Evolutionary conservation across 2,113 vertebrate genomes (phyloP).

Genomic region (Mirounga angustirostris): DNA sequence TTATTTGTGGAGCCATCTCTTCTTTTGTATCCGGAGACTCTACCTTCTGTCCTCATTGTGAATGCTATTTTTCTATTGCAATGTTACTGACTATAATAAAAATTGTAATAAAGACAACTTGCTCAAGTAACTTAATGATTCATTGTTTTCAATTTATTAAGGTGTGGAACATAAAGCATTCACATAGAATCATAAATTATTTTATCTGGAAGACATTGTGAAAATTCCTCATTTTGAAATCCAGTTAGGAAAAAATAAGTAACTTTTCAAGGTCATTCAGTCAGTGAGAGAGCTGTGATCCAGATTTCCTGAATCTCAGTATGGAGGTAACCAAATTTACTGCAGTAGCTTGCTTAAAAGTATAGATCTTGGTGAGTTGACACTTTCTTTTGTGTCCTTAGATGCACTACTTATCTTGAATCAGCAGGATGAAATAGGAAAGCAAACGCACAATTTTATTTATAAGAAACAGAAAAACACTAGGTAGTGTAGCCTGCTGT

Average conservation of each 20-base stretch:
- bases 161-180: background rate
- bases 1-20: background rate
- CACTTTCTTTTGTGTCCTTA: background rate
- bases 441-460: conserved; percentile 28
- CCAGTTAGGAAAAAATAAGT: background rate
- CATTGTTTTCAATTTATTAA: background rate
- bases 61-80: background rate
- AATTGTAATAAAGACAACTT: background rate
- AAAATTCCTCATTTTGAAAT: conserved; percentile 27
- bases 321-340: background rate
- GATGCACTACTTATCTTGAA: background rate
- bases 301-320: background rate
- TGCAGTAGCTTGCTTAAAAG: background rate
- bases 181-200: background rate
- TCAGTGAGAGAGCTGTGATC: background rate
- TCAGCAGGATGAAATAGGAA: conserved; percentile 40
- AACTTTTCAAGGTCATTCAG: background rate
- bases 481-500: background rate
- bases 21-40: background rate
- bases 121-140: background rate
- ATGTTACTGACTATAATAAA: background rate
- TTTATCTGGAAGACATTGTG: background rate
- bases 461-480: background rate
- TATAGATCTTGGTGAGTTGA: background rate
- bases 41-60: background rate